Conservation (phyloP, 2,113 vertebrate genomes). For the Triplophysa tibetana region DNA sequence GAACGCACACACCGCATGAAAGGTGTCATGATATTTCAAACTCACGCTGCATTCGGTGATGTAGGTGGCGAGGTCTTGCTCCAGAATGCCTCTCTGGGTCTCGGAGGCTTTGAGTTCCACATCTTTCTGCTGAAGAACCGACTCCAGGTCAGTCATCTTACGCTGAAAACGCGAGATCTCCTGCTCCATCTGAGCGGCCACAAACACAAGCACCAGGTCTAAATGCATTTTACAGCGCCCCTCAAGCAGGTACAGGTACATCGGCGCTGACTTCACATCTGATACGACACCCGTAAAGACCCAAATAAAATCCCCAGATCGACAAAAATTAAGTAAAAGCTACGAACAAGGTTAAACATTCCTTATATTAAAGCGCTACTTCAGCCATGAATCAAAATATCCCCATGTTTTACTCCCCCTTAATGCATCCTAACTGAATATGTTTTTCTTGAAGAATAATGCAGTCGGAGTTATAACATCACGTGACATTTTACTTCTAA, state of each 20-base stretch:
- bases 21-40: constrained; percentile 17
- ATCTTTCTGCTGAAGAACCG: constrained; percentile 98
- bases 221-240: constrained; percentile 49
- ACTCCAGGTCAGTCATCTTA: constrained; percentile 98
- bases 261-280: not conserved
- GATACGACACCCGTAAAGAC: not conserved
- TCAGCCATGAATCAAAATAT: too few species aligned
- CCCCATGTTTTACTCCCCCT: too few species aligned
- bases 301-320: too few species aligned
- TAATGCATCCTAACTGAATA: too few species aligned
- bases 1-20: too few species aligned
- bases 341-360: too few species aligned
- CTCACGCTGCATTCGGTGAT: constrained; percentile 99
- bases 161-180: constrained; percentile 99
- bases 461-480: too few species aligned
- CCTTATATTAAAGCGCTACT: too few species aligned
- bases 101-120: constrained; percentile 99
- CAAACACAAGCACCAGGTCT: constrained; percentile 55
- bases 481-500: too few species aligned
- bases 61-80: constrained; percentile 99
- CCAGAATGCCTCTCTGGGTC: constrained; percentile 95
- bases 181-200: constrained; percentile 91
- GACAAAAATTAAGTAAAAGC: too few species aligned
- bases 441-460: too few species aligned
- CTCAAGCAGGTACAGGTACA: not conserved